A percentile compares a stretch with the other conserved stretches of the same genome.
Conservation (phyloP, 2,888 invertebrate genomes). For the Spilosoma lubricipeda region DNA sequence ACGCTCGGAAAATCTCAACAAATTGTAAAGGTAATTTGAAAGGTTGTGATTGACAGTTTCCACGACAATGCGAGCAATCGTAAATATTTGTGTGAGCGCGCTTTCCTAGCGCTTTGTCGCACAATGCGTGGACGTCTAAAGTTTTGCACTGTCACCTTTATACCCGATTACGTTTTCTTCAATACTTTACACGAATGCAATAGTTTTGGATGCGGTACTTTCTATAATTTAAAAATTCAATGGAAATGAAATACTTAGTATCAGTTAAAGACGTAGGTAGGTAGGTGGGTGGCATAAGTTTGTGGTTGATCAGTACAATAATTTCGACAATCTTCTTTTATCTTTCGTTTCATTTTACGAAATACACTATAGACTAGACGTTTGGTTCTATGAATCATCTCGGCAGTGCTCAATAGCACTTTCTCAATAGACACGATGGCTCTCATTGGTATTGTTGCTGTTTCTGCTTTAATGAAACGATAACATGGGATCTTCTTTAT, state of each 20-base stretch:
- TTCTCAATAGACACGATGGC: too few relatives aligned
- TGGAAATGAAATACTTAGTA: neutral
- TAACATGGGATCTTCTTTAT: too few relatives aligned
- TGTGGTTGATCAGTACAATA: too few relatives aligned
- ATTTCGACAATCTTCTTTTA: too few relatives aligned
- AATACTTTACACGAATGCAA: slow-evolving; percentile 63
- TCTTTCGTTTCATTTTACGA: too few relatives aligned
- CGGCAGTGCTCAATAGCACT: too few relatives aligned
- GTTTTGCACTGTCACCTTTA: slow-evolving; percentile 80
- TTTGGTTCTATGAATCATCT: too few relatives aligned
- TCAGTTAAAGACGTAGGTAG: too few relatives aligned
- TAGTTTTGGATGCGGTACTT: slow-evolving; percentile 53
- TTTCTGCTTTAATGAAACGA: too few relatives aligned
- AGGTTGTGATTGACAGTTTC: slow-evolving; percentile 46
- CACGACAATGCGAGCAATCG: slow-evolving; percentile 52
- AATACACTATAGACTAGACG: too few relatives aligned
- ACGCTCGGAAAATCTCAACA: slow-evolving; percentile 19
- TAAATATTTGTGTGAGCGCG: slow-evolving; percentile 56
- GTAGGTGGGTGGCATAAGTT: too few relatives aligned
- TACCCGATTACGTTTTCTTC: slow-evolving; percentile 83
- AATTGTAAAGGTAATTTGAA: slow-evolving; percentile 40
- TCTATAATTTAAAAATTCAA: neutral
- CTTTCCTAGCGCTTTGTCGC: slow-evolving; percentile 55
- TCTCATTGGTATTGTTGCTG: too few relatives aligned
- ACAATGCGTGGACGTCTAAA: slow-evolving; percentile 70